Base-by-base conservation (phyloP, 1,140 invertebrate genomes). In the Cyphomyrmex costatus region DNA sequence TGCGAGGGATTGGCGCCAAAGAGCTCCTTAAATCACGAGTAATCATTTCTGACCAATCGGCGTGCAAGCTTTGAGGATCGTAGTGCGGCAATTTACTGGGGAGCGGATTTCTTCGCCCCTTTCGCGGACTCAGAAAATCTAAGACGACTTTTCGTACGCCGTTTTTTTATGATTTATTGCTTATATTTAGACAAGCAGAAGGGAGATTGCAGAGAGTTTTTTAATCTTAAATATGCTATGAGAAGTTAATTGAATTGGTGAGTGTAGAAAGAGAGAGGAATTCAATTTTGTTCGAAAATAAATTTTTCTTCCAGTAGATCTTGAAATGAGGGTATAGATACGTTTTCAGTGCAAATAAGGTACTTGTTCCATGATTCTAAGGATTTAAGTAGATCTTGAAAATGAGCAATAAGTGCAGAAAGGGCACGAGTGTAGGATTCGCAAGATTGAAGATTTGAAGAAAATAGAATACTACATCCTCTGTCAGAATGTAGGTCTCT, bases 11-110 rank as follows among this genome's bases (percentile, higher is more conserved):
- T 82, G 80, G 90, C 36, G 49, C 80, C 85, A 66, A 87, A 92
- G 92, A 93, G 89, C 92, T 92, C 92, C 93, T 93, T 94, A 93
- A 95, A 94, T 94, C 93, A 94, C 87, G 86, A 91, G 90, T 93
- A 94, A 94, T 94, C 92, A 93, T 95, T 94, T 94, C 92, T 92
- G 90, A 92, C 92, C 92, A 94, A 92, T 93, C 92, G 86, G 68
- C 88, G 88, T 89, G 89, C 86, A 68, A 76, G 61, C 82, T 83
- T 86, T 71, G 42, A 86, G 85, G 86, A 89, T 92, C 88, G 90
- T 89, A 87, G 76, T 74, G 79, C 82, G 42, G 86, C 60, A 86
- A 87, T 91, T 89, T 86, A 90, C 58, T 51, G 70, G 61, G 49
- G 65, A 58, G 56, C 70, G 42, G 76, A 49, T 71, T 83, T 83